Evolutionary conservation across 2,113 vertebrate genomes (phyloP).

Genomic region (Grus americana): DNA sequence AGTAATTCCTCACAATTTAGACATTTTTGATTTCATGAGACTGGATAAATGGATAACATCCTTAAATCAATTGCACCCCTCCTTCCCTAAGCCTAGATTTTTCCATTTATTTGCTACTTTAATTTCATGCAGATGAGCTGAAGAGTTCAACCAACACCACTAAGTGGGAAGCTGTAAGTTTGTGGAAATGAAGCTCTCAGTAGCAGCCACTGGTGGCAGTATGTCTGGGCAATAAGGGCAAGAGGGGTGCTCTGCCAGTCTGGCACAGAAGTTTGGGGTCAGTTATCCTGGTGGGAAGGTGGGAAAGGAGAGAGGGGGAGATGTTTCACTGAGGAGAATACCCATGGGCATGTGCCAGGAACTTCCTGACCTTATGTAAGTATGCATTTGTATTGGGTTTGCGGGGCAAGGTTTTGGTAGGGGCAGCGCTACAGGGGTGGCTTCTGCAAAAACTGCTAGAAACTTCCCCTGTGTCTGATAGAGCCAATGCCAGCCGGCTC

Average conservation of each 20-base stretch:
- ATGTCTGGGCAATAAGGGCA: neutral
- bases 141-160: neutral
- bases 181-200: neutral
- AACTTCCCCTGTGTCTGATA: too few species aligned
- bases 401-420: too few species aligned
- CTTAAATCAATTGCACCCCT: rapidly evolving
- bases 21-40: neutral
- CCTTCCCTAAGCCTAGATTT: neutral
- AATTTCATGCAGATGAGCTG: neutral
- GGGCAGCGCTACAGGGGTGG: too few species aligned
- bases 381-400: too few species aligned
- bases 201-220: neutral
- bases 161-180: neutral
- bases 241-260: neutral
- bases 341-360: neutral
- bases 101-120: neutral
- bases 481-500: too few species aligned
- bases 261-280: neutral
- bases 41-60: neutral
- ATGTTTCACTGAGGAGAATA: neutral
- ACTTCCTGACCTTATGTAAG: neutral
- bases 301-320: neutral
- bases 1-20: neutral
- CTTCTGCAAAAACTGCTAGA: too few species aligned
- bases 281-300: neutral